These are phyloP conservation scores for Drosophila nr. fundita DNA, from an alignment of 2,888 invertebrate genomes.

Conservation along the genomic window DNA sequence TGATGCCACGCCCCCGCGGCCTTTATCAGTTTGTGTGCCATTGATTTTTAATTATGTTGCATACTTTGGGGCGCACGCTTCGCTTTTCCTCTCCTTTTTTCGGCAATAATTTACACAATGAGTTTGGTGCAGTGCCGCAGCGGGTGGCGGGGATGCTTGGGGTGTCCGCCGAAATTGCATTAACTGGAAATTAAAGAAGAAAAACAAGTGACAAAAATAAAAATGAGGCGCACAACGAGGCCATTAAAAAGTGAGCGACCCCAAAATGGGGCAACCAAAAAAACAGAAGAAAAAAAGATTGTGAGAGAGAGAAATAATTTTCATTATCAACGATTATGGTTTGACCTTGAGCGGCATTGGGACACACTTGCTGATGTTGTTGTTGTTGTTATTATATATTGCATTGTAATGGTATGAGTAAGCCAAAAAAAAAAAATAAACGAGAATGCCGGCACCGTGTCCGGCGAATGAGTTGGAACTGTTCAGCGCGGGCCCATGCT, in stretches of 20 bases:
- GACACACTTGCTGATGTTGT: slow-evolving; percentile 43
- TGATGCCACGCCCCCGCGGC: slow-evolving; percentile 53
- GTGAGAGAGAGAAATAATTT: slow-evolving; percentile 71
- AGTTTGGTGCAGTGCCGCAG: slow-evolving; percentile 14
- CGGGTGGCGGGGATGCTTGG: slow-evolving; percentile 11
- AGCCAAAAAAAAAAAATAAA: slow-evolving; percentile 63
- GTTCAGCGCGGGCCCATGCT: slow-evolving; percentile 29
- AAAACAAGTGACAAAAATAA: slow-evolving; percentile 76
- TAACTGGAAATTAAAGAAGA: slow-evolving; percentile 70
- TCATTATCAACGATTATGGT: slow-evolving; percentile 84
- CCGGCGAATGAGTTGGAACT: slow-evolving; percentile 52
- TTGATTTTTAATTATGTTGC: slow-evolving; percentile 84
- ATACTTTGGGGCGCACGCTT: slow-evolving; percentile 66
- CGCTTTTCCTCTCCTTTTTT: slow-evolving; percentile 53
- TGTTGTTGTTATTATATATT: slow-evolving; percentile 59
- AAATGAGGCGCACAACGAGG: slow-evolving; percentile 54
- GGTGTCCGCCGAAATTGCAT: slow-evolving; percentile 51
- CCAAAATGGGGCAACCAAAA: slow-evolving; percentile 32
- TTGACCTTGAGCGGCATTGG: slow-evolving; percentile 82
- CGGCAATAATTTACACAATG: slow-evolving; percentile 76
- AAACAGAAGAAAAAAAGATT: neutral
- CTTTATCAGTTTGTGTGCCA: slow-evolving; percentile 81
- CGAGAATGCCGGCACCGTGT: slow-evolving; percentile 56
- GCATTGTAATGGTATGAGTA: slow-evolving; percentile 70
- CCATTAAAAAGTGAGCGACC: slow-evolving; percentile 55